Evolutionary conservation across 1,140 invertebrate genomes (phyloP).

Genomic region (Diachasmimorpha longicaudata): DNA sequence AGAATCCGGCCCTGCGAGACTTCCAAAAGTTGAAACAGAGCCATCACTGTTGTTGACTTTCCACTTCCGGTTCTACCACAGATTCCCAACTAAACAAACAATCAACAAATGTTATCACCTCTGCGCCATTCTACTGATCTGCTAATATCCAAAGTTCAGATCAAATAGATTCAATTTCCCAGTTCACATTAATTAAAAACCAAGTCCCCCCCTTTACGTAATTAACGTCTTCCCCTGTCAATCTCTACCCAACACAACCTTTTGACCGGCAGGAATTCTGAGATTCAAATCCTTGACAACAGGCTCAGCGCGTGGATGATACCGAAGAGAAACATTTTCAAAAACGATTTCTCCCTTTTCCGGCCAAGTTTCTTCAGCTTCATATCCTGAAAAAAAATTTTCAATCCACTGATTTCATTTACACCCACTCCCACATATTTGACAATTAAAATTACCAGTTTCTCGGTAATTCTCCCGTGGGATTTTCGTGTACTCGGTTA

Average conservation of each 20-base stretch:
- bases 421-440: too few species aligned
- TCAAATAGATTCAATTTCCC: too few species aligned
- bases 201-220: too few species aligned
- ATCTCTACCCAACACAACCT: too few species aligned
- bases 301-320: conserved; percentile 67
- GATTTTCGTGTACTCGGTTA: conserved; percentile 68
- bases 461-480: conserved; percentile 67
- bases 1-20: conserved; percentile 70
- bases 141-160: too few species aligned
- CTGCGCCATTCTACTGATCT: too few species aligned
- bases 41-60: conserved; percentile 77
- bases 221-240: too few species aligned
- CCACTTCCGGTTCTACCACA: conserved; percentile 82
- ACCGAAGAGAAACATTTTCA: conserved; percentile 71
- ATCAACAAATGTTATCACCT: too few species aligned
- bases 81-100: conserved; percentile 70
- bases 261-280: conserved; percentile 70
- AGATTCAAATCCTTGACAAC: conserved; percentile 72
- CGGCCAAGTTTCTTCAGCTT: conserved; percentile 71
- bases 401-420: not conserved
- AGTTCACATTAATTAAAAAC: too few species aligned
- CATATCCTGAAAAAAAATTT: conserved; percentile 53
- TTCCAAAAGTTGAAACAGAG: conserved; percentile 72
- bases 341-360: conserved; percentile 74
- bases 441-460: conserved; percentile 49